phyloP scores from a whole-genome alignment of 2,113 vertebrate species.

The Rana temporaria region DNA sequence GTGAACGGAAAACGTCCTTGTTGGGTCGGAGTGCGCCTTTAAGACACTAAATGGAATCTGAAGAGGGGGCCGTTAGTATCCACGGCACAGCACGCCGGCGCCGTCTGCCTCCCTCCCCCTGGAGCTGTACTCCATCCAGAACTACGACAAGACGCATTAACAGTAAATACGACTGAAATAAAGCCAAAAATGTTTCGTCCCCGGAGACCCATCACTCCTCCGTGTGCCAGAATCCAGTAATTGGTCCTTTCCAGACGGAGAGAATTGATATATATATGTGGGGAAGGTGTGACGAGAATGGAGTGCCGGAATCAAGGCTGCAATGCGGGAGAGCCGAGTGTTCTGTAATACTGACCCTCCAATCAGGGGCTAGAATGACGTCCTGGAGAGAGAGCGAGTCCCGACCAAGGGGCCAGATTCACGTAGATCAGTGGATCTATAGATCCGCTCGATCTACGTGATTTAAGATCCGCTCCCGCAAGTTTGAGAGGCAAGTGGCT shows the following conservation, averaged over 20 bases:
- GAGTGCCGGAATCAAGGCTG: too few relatives aligned
- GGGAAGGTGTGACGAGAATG: neutral
- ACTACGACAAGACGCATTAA: neutral
- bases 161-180: neutral
- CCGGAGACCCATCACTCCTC: neutral
- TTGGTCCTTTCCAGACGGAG: neutral
- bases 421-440: too few relatives aligned
- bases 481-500: too few relatives aligned
- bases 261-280: neutral
- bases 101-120: neutral
- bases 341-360: too few relatives aligned
- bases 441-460: too few relatives aligned
- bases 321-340: too few relatives aligned
- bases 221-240: neutral
- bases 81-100: neutral
- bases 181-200: neutral
- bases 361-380: too few relatives aligned
- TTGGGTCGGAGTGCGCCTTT: neutral
- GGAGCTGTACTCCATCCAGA: neutral
- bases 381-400: too few relatives aligned
- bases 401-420: too few relatives aligned
- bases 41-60: neutral
- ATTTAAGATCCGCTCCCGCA: too few relatives aligned
- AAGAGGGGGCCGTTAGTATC: neutral
- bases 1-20: too few relatives aligned